Evolutionary conservation across 2,113 vertebrate species (phyloP).

Genomic region (Rynchops niger): DNA sequence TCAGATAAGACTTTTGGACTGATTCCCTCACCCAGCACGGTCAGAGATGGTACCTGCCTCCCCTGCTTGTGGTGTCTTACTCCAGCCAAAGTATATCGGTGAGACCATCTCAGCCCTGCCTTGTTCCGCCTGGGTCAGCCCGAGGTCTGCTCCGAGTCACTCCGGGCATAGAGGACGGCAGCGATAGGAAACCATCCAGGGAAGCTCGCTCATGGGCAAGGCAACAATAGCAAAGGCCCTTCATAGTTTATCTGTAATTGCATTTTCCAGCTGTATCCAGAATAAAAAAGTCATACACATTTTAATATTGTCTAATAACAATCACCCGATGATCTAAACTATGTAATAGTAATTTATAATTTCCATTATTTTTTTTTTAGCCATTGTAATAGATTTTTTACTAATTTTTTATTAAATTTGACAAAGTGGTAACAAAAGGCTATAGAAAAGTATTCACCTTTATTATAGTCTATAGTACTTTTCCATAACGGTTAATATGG

Average conservation of each 20-base stretch:
- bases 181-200: background rate
- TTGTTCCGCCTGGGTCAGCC: background rate
- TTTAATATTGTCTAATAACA: background rate
- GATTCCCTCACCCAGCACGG: background rate
- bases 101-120: background rate
- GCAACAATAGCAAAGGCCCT: background rate
- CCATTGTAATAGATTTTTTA: background rate
- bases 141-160: accelerated
- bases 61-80: accelerated
- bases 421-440: constrained; percentile 17
- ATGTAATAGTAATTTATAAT: background rate
- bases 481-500: constrained; percentile 8
- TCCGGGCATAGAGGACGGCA: accelerated
- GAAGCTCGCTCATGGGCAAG: background rate
- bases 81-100: background rate
- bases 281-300: background rate
- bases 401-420: background rate
- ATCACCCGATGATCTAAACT: background rate
- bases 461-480: background rate
- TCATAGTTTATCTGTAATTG: background rate
- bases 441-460: background rate
- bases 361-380: background rate
- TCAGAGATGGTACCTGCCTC: background rate
- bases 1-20: background rate
- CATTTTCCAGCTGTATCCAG: background rate